Evolutionary conservation across 2,113 vertebrate genomes (phyloP), one percentile per base, ranked within the genome.

Genomic region (Alosa alosa): DNA sequence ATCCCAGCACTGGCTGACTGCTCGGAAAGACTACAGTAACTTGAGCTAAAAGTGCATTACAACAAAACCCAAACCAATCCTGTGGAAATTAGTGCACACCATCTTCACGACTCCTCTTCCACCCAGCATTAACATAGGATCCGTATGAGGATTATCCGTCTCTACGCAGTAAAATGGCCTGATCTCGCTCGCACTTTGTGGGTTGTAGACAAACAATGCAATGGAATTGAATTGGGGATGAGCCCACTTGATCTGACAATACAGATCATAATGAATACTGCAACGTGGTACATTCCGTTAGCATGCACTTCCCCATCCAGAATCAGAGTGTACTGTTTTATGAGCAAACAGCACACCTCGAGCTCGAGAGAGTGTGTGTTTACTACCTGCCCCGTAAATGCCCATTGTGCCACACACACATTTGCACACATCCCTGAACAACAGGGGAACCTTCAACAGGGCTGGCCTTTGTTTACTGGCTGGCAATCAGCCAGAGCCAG

Each of bases 381-480:
- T 72, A 72, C 64, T 72, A 72, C 64, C 64, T 72, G 64, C 64
- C 64, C 31, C 25, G 64, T 72, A 72, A 36, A 36, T 13, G 64
- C n/a, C n/a, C 64, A 72, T 72, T 72, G 64, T 72, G 64, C 8
- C 31, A 36, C 25, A 9, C 64, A 72, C 25, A 13, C 64, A 72
- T 36, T 72, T 72, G 64, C 18, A 60, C 39, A 31, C 57, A 64
- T 22, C 57, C 22, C 41, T 1, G n/a, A 17, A 87, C 25, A 57
- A 85, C 82, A 55, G 31, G 25, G 25, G 55, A 41, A 44, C 55
- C 13, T 49, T 81, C 81, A 83, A 89, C 81, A 89, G 11, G 84
- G 84, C 52, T 60, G 78, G 4, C 49, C 60, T 85, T 87, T 88
- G 83, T 88, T 49, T 64, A 0, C 20, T 25, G 47, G 44, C 82